These are phyloP conservation scores for Tragopan temminckii DNA, from an alignment of 2,797 vertebrate genomes.

Conservation along the genomic window DNA sequence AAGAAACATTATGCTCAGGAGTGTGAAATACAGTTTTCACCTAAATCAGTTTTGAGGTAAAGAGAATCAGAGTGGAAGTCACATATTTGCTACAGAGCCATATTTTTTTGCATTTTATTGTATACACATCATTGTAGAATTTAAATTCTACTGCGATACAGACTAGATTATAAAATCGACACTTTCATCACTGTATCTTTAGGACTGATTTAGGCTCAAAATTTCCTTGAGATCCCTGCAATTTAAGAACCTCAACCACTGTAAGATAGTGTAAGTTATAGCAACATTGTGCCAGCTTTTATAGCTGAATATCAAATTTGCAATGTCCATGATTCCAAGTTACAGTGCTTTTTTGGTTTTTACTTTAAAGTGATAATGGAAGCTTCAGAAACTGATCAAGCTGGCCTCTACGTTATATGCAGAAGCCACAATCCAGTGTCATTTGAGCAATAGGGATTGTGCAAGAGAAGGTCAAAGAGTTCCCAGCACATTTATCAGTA, in stretches of 20 bases:
- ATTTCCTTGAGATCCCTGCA: not conserved
- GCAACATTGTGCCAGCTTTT: not conserved
- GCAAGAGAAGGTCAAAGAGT: slow-evolving; percentile 6
- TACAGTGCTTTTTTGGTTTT: not conserved
- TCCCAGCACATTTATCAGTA: slow-evolving; percentile 1
- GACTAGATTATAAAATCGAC: not conserved
- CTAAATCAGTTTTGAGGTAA: not conserved
- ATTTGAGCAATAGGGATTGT: not conserved
- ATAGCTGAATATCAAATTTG: slow-evolving; percentile 19
- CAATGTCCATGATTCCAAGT: not conserved
- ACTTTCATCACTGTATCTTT: not conserved
- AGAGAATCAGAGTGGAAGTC: not conserved
- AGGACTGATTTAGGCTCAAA: not conserved
- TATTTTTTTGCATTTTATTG: not conserved
- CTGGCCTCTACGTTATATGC: not conserved
- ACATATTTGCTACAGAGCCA: not conserved
- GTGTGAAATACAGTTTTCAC: not conserved
- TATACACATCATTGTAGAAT: not conserved
- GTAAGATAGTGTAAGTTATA: not conserved
- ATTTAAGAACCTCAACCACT: not conserved
- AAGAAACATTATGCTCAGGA: not conserved
- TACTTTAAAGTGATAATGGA: not conserved
- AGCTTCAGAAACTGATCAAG: not conserved
- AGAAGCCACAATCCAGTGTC: not conserved
- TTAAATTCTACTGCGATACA: not conserved